Base-by-base conservation (phyloP, 2,888 invertebrate species). In the Xestia rhomboidea region DNA sequence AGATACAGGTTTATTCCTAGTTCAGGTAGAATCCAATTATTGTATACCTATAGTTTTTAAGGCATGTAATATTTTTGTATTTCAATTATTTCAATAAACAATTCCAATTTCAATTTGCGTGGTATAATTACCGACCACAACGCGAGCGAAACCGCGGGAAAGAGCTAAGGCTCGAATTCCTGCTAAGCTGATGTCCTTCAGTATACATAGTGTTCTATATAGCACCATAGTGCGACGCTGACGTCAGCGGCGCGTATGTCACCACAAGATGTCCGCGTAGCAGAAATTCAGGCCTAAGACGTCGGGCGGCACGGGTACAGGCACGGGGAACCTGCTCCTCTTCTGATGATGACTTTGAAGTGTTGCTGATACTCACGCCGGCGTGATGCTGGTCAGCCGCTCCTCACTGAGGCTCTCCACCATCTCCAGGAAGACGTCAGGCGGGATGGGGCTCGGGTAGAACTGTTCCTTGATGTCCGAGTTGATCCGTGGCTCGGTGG, bases 391-490 rank as follows among this genome's bases (percentile, higher is more conserved):
- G 6, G 81, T 73, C 3, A 91, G 70, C n/a, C 77, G 84, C 0
- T 81, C 78, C 24, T 86, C 81, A 0, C 87, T 88, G 0, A 88
- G 2, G 18, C 75, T 73, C 21, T 90, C 88, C 2, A 87, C 89
- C 10, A 92, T 38, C 0, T 85, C 62, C 0, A 92, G 85, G 64
- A 93, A 79, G 0, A 83, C 71, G 0, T 87, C 73, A 0, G 91
- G 91, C 0, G 84, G 67, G 3, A 89, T 34, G 0, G 90, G 89
- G 27, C 78, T 67, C 0, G 85, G 76, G 69, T 90, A 88, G 80
- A 87, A 90, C 63, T 89, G 60, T 60, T 93, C 92, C 0, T 51
- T 15, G 0, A 92, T 21, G 0, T 86, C 81, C 0, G 60, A 46
- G 0, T 77, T 49, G 0, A 86, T 68, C 0, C 84, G 79, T 0